These are phyloP conservation scores for Pemphigus obesinymphae DNA, from an alignment of 1,140 invertebrate genomes.

Conservation along the genomic window DNA sequence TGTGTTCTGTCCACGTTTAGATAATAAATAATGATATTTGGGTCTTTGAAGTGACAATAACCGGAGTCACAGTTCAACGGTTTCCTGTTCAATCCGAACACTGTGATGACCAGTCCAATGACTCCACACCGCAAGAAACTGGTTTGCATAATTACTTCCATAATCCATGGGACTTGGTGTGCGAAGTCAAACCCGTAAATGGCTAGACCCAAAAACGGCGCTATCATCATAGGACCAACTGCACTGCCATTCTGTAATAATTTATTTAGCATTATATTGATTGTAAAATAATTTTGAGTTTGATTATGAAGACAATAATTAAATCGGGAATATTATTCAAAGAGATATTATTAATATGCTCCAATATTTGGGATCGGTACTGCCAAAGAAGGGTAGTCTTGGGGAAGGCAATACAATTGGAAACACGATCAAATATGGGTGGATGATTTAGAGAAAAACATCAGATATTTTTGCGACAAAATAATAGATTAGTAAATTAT, in stretches of 20 bases:
- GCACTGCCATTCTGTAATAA: constrained; percentile 60
- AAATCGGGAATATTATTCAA: no score
- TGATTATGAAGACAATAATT: no score
- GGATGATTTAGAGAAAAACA: no score
- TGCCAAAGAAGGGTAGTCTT: no score
- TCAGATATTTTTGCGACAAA: no score
- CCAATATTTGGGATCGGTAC: no score
- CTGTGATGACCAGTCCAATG: constrained; percentile 57
- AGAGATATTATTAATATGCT: no score
- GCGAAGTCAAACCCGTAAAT: constrained; percentile 66
- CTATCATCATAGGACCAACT: constrained; percentile 59
- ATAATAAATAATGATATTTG: constrained; percentile 46
- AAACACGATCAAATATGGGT: no score
- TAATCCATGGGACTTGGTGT: constrained; percentile 55
- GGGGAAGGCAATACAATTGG: no score
- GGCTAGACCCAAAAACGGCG: constrained; percentile 60
- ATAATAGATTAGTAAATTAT: no score
- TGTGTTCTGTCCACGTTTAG: constrained; percentile 45
- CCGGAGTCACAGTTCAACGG: constrained; percentile 54
- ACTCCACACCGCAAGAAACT: constrained; percentile 61
- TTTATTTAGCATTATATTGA: neutral
- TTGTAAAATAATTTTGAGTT: no score
- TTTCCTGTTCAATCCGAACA: constrained; percentile 59
- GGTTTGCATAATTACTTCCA: constrained; percentile 59
- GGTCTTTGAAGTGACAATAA: constrained; percentile 48